A percentile compares a stretch with the other conserved stretches of the same genome.
phyloP scores from a whole-genome alignment of 2,113 vertebrate genomes.

The Erpornis zantholeuca region DNA sequence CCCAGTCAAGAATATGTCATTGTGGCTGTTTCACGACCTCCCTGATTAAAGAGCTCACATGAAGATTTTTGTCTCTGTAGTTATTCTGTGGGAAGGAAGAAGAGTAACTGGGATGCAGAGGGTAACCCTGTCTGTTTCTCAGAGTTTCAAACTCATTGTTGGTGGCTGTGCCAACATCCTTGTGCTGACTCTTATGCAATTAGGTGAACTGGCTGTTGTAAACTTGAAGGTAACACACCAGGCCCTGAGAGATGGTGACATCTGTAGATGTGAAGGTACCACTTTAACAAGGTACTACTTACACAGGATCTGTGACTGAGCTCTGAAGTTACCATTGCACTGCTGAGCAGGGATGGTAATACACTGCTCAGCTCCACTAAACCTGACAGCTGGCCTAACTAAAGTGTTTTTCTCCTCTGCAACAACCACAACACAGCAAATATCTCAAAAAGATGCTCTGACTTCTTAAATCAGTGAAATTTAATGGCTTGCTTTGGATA shows the following conservation, averaged over 20 bases:
- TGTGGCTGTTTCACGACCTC: not conserved
- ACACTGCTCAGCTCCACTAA: not conserved
- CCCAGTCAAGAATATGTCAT: not conserved
- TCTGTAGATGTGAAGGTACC: not conserved
- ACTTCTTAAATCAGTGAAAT: not conserved
- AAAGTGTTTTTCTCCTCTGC: not conserved
- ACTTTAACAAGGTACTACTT: not conserved
- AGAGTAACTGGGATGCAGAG: not conserved
- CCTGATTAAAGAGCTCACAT: not conserved
- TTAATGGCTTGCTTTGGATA: not conserved
- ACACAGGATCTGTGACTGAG: not conserved
- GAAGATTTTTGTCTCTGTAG: not conserved
- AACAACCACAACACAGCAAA: not conserved
- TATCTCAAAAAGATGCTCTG: not conserved
- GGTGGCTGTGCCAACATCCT: not conserved
- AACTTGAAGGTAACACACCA: not conserved
- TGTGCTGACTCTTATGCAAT: not conserved
- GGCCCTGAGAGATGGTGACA: not conserved
- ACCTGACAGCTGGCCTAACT: not conserved
- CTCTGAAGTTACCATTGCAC: not conserved
- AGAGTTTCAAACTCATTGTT: not conserved
- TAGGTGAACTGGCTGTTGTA: not conserved
- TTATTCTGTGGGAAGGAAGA: not conserved
- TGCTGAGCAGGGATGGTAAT: not conserved
- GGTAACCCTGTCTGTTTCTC: not conserved